Percentiles rank a stretch among this genome's conserved stretches.
These are phyloP conservation scores for Sardinella longiceps DNA, from an alignment of 2,797 vertebrate species.

Conservation along the genomic window DNA sequence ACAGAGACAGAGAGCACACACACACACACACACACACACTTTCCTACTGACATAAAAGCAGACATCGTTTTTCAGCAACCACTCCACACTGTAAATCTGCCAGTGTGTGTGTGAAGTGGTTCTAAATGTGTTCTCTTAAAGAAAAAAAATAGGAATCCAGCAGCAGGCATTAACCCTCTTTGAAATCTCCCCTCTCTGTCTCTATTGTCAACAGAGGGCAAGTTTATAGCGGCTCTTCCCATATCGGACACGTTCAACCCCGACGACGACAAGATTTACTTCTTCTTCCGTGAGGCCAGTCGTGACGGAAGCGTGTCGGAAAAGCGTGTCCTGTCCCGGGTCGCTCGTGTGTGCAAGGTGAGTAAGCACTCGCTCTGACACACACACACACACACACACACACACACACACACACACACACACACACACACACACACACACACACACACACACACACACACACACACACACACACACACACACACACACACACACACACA, in stretches of 20 bases:
- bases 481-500: not conserved
- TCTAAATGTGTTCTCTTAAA: not conserved
- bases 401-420: not conserved
- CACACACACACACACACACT: not conserved
- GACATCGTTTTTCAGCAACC: not conserved
- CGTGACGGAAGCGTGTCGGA: constrained; percentile 86
- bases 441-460: not conserved
- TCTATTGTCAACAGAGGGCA: constrained; percentile 82
- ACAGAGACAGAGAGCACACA: not conserved
- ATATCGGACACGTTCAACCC: constrained; percentile 96
- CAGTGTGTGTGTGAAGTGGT: not conserved
- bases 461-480: not conserved
- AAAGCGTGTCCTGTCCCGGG: constrained; percentile 91
- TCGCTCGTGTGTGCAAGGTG: constrained; percentile 97
- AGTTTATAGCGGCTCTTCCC: constrained; percentile 91
- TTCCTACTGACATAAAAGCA: constrained; percentile 8
- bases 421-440: constrained; percentile 13
- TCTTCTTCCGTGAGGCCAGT: constrained; percentile 96
- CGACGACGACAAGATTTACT: constrained; percentile 98
- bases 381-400: not conserved
- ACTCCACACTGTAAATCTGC: constrained; percentile 45
- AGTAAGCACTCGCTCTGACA: constrained; percentile 49
- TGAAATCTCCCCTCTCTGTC: not conserved
- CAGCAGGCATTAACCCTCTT: not conserved
- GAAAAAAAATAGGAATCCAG: not conserved